Conservation (phyloP, 2,113 vertebrate species). For the Bagarius yarrelli region DNA sequence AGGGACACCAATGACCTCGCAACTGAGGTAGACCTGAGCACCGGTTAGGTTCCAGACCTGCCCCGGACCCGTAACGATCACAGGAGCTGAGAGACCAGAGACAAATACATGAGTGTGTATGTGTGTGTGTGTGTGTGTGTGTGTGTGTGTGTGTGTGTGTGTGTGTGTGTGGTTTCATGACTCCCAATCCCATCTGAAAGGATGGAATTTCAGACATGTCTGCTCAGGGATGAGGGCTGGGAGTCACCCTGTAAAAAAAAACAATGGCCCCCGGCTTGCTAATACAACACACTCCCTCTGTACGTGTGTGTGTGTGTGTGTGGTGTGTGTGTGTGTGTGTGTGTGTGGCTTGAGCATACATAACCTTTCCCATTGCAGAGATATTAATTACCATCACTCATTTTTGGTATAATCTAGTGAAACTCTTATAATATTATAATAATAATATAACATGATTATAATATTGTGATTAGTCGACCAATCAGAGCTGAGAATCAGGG, state of each 20-base stretch:
- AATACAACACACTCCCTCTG: neutral
- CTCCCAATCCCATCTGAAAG: conserved; percentile 36
- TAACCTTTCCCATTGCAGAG: neutral
- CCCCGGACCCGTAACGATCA: conserved; percentile 84
- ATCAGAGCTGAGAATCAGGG: neutral
- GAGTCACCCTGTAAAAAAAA: conserved; percentile 10
- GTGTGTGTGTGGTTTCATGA: neutral
- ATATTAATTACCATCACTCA: neutral
- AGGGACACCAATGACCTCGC: conserved; percentile 88
- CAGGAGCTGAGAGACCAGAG: conserved; percentile 70
- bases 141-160: neutral
- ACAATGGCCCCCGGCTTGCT: conserved; percentile 19
- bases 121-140: neutral
- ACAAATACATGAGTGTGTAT: conserved; percentile 7
- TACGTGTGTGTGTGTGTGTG: conserved; percentile 26
- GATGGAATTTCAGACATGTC: conserved; percentile 55
- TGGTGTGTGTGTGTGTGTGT: conserved; percentile 35
- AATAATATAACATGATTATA: neutral
- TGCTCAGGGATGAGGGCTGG: conserved; percentile 16
- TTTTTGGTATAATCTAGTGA: neutral
- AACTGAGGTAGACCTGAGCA: conserved; percentile 88
- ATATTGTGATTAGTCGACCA: too few species aligned
- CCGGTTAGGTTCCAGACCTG: conserved; percentile 88
- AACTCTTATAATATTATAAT: neutral
- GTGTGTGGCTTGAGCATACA: neutral